Evolutionary conservation across 92 coral and sea anemone species (phyloP).

Genomic region (Siderastrea radians): DNA sequence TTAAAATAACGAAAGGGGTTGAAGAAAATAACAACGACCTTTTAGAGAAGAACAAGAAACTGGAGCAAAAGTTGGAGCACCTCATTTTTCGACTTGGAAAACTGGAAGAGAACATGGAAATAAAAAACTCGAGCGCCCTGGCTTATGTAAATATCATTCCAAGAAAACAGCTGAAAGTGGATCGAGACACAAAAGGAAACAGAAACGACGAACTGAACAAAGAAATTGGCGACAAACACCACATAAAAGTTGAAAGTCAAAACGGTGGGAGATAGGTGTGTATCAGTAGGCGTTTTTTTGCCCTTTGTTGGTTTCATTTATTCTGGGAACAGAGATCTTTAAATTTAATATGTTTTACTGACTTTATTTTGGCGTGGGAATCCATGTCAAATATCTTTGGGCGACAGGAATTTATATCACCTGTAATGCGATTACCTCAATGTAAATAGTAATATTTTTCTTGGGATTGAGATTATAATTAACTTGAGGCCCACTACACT

Average conservation of each 20-base stretch:
- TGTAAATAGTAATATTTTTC: neutral
- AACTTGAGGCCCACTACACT: neutral
- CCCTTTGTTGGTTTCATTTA: neutral
- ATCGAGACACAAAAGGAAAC: neutral
- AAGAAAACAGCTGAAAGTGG: slow-evolving; percentile 33
- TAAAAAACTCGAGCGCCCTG: slow-evolving; percentile 1
- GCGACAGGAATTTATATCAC: neutral
- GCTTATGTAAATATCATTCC: slow-evolving; percentile 31
- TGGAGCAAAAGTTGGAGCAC: slow-evolving; percentile 36
- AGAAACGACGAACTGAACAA: slow-evolving; percentile 8
- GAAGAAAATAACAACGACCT: slow-evolving; percentile 36
- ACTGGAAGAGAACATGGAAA: slow-evolving; percentile 12
- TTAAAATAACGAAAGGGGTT: slow-evolving; percentile 34
- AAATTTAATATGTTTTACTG: neutral
- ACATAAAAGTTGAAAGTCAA: neutral
- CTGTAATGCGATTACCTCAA: neutral
- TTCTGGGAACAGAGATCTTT: neutral
- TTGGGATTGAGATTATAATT: neutral
- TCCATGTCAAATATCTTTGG: slow-evolving; percentile 14
- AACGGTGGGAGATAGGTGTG: slow-evolving; percentile 7
- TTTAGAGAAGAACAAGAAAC: slow-evolving; percentile 24
- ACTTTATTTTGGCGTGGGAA: neutral
- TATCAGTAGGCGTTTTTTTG: too few relatives aligned
- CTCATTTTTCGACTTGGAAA: slow-evolving; percentile 25
- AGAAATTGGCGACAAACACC: neutral